phyloP scores from a whole-genome alignment of 2,888 invertebrate species.

The Hydriomena furcata region DNA sequence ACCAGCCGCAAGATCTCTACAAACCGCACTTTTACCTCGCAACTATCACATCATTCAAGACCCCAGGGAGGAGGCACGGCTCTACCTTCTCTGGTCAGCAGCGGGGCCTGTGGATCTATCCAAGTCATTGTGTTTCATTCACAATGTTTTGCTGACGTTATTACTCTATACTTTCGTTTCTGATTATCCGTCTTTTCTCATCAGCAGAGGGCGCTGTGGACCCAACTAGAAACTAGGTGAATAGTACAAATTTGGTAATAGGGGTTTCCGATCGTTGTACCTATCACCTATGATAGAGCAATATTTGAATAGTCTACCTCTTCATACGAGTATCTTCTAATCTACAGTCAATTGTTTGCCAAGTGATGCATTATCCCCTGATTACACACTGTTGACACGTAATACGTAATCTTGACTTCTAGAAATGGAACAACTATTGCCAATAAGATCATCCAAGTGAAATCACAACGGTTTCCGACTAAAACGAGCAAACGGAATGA shows the following conservation, averaged over 20 bases:
- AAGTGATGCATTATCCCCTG: background rate
- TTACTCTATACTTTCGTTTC: slow-evolving; percentile 58
- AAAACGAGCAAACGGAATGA: slow-evolving; percentile 35
- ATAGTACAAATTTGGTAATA: background rate
- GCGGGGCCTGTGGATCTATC: slow-evolving; percentile 54
- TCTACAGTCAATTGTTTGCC: slow-evolving; percentile 4
- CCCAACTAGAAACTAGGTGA: slow-evolving; percentile 24
- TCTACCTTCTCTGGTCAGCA: slow-evolving; percentile 46
- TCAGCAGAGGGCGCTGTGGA: slow-evolving; percentile 23
- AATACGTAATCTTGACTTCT: background rate
- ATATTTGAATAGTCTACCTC: background rate
- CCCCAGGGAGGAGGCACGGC: slow-evolving; percentile 41
- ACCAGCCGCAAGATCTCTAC: slow-evolving; percentile 52
- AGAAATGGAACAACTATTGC: background rate
- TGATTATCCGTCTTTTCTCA: slow-evolving; percentile 36
- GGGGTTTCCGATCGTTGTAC: background rate
- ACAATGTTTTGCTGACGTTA: slow-evolving; percentile 69
- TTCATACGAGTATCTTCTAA: too few species aligned
- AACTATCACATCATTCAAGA: slow-evolving; percentile 5
- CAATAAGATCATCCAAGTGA: slow-evolving; percentile 14
- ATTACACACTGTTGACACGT: background rate
- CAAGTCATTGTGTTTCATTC: slow-evolving; percentile 73
- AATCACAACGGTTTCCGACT: slow-evolving; percentile 38
- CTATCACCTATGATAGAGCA: too few species aligned
- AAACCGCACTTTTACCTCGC: slow-evolving; percentile 34